phyloP scores from a whole-genome alignment of 2,797 vertebrate genomes.

The Telmatherina bonti region DNA sequence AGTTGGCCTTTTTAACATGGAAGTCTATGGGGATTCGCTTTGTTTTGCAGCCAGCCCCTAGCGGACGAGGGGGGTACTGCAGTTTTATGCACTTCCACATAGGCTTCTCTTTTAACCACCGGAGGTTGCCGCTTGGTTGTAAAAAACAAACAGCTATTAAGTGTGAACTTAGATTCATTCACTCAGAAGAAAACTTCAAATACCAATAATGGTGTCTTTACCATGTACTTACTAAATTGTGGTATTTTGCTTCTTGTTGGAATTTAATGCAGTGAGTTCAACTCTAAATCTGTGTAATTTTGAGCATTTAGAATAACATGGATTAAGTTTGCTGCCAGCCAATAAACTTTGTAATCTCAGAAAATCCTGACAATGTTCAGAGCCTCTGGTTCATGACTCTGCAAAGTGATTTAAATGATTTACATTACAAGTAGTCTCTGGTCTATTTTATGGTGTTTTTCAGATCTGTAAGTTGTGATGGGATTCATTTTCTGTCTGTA shows the following conservation, averaged over 20 bases:
- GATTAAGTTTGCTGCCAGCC: background rate
- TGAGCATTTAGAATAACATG: background rate
- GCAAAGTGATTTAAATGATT: background rate
- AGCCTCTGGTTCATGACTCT: background rate
- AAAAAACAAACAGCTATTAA: background rate
- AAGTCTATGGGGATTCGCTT: no score
- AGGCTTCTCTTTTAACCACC: no score
- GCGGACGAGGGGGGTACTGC: no score
- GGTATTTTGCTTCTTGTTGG: no score
- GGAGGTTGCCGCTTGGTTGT: no score
- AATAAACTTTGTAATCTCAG: background rate
- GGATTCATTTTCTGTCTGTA: background rate
- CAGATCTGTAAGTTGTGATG: background rate
- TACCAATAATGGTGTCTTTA: background rate
- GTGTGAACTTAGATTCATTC: background rate
- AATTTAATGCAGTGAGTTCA: no score
- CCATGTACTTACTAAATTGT: no score
- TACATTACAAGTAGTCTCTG: background rate
- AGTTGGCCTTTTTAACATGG: no score
- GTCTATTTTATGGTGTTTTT: background rate
- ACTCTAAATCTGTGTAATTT: background rate
- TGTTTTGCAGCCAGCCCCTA: no score
- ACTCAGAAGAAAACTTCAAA: background rate
- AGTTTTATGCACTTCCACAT: no score
- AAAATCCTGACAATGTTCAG: background rate